Conservation (phyloP, 2,797 vertebrate genomes). For the Carcharodon carcharias region DNA sequence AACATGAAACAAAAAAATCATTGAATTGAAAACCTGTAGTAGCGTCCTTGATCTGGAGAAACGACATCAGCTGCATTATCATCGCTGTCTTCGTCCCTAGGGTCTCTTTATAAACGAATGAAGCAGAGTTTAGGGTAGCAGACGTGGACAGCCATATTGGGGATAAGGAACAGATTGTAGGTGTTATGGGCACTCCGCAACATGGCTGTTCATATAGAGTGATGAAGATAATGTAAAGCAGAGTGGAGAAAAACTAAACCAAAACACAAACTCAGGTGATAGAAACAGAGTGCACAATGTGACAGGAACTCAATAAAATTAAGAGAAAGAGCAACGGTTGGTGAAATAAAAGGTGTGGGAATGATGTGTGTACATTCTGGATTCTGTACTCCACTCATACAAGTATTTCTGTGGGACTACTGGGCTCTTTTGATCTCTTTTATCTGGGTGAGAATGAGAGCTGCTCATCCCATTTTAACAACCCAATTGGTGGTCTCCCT, state of each 20-base stretch:
- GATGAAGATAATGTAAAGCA: not conserved
- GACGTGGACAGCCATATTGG: not conserved
- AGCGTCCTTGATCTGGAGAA: not conserved
- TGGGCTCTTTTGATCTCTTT: not conserved
- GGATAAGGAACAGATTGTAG: not conserved
- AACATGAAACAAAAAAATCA: not conserved
- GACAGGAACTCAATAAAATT: not conserved
- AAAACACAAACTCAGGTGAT: conserved; percentile 32
- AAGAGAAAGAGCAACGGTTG: conserved; percentile 37
- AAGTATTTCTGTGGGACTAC: not conserved
- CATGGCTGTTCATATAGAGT: not conserved
- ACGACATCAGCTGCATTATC: conserved; percentile 1
- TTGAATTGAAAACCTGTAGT: conserved; percentile 23
- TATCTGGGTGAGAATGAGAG: not conserved
- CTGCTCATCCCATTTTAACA: not conserved
- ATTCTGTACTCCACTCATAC: not conserved
- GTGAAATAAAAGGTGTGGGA: conserved; percentile 24
- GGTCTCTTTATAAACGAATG: conserved; percentile 28
- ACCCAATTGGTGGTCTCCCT: not conserved
- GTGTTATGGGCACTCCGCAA: not conserved
- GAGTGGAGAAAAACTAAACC: conserved; percentile 5
- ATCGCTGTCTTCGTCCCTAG: conserved; percentile 24
- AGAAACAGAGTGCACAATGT: not conserved
- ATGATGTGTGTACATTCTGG: conserved; percentile 16
- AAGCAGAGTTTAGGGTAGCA: not conserved